Evolutionary conservation across 2,888 invertebrate genomes (phyloP).

Genomic region (Eupithecia subfuscata): DNA sequence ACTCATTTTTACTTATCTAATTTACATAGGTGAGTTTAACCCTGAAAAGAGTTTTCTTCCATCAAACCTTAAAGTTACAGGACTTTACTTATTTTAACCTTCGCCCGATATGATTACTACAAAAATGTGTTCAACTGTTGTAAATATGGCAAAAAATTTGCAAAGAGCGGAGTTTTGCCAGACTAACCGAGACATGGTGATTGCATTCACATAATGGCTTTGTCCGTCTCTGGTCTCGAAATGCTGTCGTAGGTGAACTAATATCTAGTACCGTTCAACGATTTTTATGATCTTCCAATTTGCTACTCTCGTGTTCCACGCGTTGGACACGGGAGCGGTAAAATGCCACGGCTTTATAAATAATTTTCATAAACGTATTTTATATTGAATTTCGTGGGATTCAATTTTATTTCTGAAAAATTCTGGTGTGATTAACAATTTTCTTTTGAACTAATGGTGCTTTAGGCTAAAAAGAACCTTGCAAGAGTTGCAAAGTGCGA

Average conservation of each 20-base stretch:
- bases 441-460: not conserved
- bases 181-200: not conserved
- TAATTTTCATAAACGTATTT: not conserved
- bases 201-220: not conserved
- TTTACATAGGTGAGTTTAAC: no score
- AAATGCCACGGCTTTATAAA: conserved; percentile 40
- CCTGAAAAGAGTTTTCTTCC: no score
- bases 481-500: not conserved
- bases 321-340: conserved; percentile 52
- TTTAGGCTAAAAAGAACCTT: not conserved
- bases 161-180: not conserved
- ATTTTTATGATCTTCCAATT: conserved; percentile 76
- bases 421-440: not conserved
- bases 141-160: not conserved
- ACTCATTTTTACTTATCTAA: no score
- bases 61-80: no score
- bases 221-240: conserved; percentile 12
- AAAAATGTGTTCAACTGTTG: not conserved
- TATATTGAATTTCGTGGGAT: not conserved
- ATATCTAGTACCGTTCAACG: conserved; percentile 68
- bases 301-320: conserved; percentile 64
- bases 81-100: no score
- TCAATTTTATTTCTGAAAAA: not conserved
- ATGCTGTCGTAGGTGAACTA: conserved; percentile 68
- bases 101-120: not conserved